Evolutionary conservation across 2,113 vertebrate genomes (phyloP).

Genomic region (Ceyx margarethae): DNA sequence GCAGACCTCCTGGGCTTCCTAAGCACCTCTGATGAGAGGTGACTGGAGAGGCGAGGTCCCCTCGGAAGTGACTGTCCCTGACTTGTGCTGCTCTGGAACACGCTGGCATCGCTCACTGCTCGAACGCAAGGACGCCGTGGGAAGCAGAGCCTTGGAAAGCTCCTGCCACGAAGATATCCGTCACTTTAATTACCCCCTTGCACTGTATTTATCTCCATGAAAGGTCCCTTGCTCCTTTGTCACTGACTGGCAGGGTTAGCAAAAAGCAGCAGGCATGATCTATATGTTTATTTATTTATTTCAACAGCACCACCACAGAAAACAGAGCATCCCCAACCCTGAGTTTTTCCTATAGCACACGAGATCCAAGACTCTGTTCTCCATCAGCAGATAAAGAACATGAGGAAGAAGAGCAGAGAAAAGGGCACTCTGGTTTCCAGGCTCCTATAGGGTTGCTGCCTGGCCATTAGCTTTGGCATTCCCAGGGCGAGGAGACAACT

Average conservation of each 20-base stretch:
- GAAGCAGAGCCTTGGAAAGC: slow-evolving; percentile 5
- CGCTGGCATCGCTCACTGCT: not conserved
- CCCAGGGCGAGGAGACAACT: not conserved
- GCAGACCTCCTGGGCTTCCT: not conserved
- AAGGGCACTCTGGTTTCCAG: no score
- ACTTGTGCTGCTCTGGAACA: accelerated
- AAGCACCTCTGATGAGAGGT: not conserved
- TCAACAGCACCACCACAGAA: not conserved
- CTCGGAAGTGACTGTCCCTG: not conserved
- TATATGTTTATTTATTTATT: not conserved
- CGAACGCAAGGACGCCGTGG: not conserved
- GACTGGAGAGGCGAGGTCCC: accelerated
- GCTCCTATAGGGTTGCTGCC: not conserved
- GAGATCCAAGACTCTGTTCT: not conserved
- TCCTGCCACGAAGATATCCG: slow-evolving; percentile 36
- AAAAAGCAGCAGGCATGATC: not conserved
- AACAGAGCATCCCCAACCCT: not conserved
- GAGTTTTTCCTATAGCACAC: accelerated
- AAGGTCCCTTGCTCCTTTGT: slow-evolving; percentile 41
- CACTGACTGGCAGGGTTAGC: slow-evolving; percentile 39
- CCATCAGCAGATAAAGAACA: accelerated
- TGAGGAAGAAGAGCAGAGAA: not conserved
- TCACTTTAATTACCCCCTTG: slow-evolving; percentile 62
- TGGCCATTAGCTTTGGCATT: accelerated
- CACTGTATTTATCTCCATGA: slow-evolving; percentile 60